Evolutionary conservation across 92 coral and sea anemone genomes (phyloP), one percentile per base, ranked within the genome.

Genomic region (Siderastrea siderea): DNA sequence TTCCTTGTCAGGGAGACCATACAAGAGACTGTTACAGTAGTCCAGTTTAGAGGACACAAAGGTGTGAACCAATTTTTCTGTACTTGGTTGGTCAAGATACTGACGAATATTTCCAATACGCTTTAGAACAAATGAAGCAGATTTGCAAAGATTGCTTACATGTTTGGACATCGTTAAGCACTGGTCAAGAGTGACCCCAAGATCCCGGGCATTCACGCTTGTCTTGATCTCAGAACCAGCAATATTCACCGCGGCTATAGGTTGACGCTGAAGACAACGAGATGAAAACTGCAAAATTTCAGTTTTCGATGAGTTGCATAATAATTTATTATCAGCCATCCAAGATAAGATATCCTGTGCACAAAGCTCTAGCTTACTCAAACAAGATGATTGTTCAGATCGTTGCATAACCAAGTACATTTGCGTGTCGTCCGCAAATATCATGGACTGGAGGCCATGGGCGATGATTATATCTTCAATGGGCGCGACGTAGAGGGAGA

Each of bases 401-500:
- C 52, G 77, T n/a, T 47, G 71, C 38, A 69, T 12, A 2, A 69
- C 5, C 73, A 78, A 0, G 74, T 86, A 77, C 8, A 86, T 55
- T 68, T 86, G 84, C 3, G 84, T 86, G 64, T 86, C 84, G 52
- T 86, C 90, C 17, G 84, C 90, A 57, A 67, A 84, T 4, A 84
- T 61, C 17, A 53, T 63, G 45, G 74, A 74, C 38, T n/a, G 51
- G 7, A 84, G 74, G 38, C 84, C 90, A 12, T 85, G 51, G 3
- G 53, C 64, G 5, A n/a, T 38, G 8, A 75, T 76, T 16, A 76
- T 65, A 4, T 67, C 83, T 76, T 85, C 83, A 44, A 63, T 85
- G 48, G 89, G 83, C 61, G 89, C 55, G 2, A 75, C 84, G 43
- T 63, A 85, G 48, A 85, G 68, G 9, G 84, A 86, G 60, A 86